Conservation (phyloP, 2,888 invertebrate species). For the Cistogaster globosa region DNA sequence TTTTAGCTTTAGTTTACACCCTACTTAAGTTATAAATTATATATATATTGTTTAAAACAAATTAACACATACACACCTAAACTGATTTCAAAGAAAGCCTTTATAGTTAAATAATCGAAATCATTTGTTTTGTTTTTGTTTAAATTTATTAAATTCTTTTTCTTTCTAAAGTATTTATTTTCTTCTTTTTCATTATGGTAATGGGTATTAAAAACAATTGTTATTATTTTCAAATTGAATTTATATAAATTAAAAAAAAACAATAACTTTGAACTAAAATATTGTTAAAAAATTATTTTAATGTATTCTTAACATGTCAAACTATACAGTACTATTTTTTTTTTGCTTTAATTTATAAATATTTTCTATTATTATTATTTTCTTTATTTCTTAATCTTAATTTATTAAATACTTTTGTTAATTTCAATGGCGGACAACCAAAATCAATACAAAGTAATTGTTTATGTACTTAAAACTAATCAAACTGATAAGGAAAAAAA, state of each 20-base stretch:
- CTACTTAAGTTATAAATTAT: slow-evolving; percentile 84
- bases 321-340: slow-evolving; percentile 56
- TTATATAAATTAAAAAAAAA: slow-evolving; percentile 43
- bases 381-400: background rate
- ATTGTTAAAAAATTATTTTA: slow-evolving; percentile 49
- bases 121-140: slow-evolving; percentile 7
- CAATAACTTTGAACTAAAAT: slow-evolving; percentile 35
- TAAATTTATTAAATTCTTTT: background rate
- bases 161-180: slow-evolving; percentile 7
- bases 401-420: background rate
- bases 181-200: slow-evolving; percentile 41
- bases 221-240: slow-evolving; percentile 54
- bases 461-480: too few species aligned
- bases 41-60: slow-evolving; percentile 54
- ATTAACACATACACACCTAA: slow-evolving; percentile 21
- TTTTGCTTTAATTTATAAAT: slow-evolving; percentile 3
- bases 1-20: slow-evolving; percentile 85
- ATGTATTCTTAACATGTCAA: slow-evolving; percentile 62
- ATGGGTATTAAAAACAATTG: slow-evolving; percentile 59
- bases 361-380: slow-evolving; percentile 6
- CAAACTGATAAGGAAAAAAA: too few species aligned
- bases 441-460: background rate
- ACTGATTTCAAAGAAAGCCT: slow-evolving; percentile 39
- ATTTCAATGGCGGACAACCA: slow-evolving; percentile 1
- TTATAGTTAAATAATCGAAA: slow-evolving; percentile 36